Percentiles rank a stretch among this genome's conserved stretches.
These are phyloP conservation scores for Gouania willdenowi DNA, from an alignment of 2,797 vertebrate genomes.

Conservation along the genomic window DNA sequence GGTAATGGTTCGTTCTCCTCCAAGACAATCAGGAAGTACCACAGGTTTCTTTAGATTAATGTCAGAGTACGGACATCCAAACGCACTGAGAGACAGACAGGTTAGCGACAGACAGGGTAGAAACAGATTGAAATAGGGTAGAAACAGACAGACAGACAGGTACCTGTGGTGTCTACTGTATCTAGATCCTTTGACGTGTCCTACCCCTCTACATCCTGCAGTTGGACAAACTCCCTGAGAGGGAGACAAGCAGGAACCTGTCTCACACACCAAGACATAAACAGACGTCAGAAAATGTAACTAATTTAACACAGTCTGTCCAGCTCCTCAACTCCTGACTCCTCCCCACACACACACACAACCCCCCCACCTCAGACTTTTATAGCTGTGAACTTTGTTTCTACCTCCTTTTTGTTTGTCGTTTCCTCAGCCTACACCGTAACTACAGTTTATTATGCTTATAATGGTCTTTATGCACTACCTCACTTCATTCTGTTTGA, in stretches of 20 bases:
- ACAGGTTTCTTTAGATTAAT: constrained; percentile 78
- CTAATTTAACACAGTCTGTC: too few species aligned
- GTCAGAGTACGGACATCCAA: constrained; percentile 80
- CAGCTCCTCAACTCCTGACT: neutral
- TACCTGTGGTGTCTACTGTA: constrained; percentile 77
- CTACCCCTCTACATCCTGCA: constrained; percentile 74
- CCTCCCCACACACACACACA: too few species aligned
- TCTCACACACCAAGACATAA: constrained; percentile 17
- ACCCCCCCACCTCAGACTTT: too few species aligned
- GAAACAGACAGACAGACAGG: neutral
- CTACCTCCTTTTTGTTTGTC: too few species aligned
- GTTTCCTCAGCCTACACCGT: too few species aligned
- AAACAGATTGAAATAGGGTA: too few species aligned
- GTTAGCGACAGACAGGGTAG: neutral
- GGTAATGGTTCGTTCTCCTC: constrained; percentile 67
- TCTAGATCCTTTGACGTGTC: constrained; percentile 78
- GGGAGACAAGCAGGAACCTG: constrained; percentile 55
- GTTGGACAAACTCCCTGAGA: constrained; percentile 77
- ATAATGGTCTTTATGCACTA: too few species aligned
- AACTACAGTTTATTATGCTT: too few species aligned
- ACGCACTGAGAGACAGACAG: constrained; percentile 67
- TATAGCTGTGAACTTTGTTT: too few species aligned
- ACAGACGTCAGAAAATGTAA: too few species aligned
- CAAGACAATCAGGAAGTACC: constrained; percentile 70
- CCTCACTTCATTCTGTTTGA: too few species aligned